Evolutionary conservation across 2,797 vertebrate species (phyloP), one percentile per base, ranked within the genome.

Genomic region (Spinus pinus): DNA sequence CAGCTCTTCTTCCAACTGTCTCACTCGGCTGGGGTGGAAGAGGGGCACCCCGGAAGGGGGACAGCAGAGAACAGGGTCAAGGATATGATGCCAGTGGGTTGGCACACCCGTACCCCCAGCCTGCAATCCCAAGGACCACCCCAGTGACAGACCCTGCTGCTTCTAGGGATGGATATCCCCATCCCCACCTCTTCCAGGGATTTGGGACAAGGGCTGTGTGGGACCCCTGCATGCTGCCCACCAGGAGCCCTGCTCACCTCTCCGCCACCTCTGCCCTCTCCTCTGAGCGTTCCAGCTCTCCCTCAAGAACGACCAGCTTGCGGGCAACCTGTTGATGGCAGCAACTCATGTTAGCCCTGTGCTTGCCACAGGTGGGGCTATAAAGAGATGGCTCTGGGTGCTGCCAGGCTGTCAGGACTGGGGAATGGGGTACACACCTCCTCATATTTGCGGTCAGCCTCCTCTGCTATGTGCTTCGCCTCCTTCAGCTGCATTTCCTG

Each of bases 401-500:
- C 27, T 46, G 12, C 35, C 10, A 2, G 21, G 24, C 30, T 11
- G 6, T 57, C 70, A 78, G 42, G 17, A 37, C 6, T 44, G 8
- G 84, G 11, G 42, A 27, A n/a, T 23, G 7, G 37, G 4, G 8
- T 20, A 47, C 14, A 2, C 60, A 99, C 99, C 99, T 99, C 99
- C 93, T 99, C 99, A 3, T 99, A 99, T 98, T 99, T 99, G 96
- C 99, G 98, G 94, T 99, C 99, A 3, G 99, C 99, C 95, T 99
- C 99, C 95, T 99, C 99, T 22, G 99, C 99, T 28, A 99, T 99
- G 97, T 99, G 99, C 95, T 99, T 99, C 10, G 99, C 99, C 90
- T 99, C 99, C 95, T 99, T 99, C 90, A 99, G 98, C 97, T 99
- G 99, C 98, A 99, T 99, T 97, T 99, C 99, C 98, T 99, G 99